These are phyloP conservation scores for Eulimnadia texana DNA, from an alignment of 1,140 invertebrate species.

Conservation along the genomic window DNA sequence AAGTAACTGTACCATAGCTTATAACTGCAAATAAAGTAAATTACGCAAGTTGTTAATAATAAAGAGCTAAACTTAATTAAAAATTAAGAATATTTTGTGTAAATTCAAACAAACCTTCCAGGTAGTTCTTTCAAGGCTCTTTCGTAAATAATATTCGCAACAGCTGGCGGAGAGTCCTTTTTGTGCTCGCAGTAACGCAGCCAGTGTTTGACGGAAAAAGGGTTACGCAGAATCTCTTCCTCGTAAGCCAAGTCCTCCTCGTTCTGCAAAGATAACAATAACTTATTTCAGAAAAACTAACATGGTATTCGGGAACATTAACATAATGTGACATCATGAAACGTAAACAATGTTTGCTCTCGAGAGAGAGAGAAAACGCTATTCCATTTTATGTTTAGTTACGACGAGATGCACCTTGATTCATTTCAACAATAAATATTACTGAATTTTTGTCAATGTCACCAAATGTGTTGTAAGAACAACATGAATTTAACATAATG, in stretches of 20 bases:
- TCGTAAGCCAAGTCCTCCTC: conserved; percentile 94
- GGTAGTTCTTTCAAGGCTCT: conserved; percentile 89
- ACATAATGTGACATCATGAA: too few species aligned
- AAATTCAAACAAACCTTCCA: conserved; percentile 44
- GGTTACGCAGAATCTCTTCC: conserved; percentile 94
- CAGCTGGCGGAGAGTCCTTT: conserved; percentile 60
- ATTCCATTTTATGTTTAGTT: too few species aligned
- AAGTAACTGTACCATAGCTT: conserved; percentile 97
- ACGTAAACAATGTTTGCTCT: too few species aligned
- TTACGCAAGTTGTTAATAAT: conserved; percentile 7
- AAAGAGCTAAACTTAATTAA: neutral
- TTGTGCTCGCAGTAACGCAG: conserved; percentile 93
- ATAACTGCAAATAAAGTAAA: conserved; percentile 48
- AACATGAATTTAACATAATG: neutral
- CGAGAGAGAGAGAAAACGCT: too few species aligned
- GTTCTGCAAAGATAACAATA: conserved; percentile 38
- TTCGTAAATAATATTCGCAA: conserved; percentile 87
- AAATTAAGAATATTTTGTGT: too few species aligned
- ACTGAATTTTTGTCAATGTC: neutral
- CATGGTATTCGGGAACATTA: too few species aligned
- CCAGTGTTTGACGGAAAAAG: conserved; percentile 95
- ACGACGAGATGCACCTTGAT: too few species aligned
- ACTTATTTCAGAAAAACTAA: too few species aligned
- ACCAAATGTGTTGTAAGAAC: too few species aligned
- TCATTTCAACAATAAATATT: too few species aligned